Percentiles rank a stretch among this genome's conserved stretches.
Conservation (phyloP, 2,888 invertebrate genomes). For the Drosophila setosimentum region DNA sequence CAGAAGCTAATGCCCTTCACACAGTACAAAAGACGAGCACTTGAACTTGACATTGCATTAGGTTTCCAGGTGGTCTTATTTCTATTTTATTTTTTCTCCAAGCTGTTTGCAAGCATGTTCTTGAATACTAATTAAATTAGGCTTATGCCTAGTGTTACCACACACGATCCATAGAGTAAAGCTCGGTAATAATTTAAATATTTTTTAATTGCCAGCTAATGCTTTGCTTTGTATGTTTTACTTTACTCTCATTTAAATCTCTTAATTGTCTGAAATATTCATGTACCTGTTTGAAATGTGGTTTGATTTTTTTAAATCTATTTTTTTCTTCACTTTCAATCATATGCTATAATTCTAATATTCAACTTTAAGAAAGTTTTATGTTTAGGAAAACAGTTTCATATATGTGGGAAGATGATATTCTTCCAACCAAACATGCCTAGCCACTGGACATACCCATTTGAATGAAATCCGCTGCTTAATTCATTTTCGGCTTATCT, state of each 20-base stretch:
- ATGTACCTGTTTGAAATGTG: background rate
- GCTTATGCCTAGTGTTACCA: background rate
- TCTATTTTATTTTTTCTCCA: background rate
- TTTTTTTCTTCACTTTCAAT: background rate
- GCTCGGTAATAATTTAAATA: background rate
- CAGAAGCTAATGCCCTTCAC: conserved; percentile 48
- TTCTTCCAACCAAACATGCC: background rate
- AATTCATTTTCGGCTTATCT: conserved; percentile 30
- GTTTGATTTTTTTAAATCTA: background rate
- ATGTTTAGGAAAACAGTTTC: background rate
- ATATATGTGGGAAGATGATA: background rate
- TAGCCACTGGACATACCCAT: background rate
- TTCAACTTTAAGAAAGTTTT: background rate
- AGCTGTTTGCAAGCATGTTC: background rate
- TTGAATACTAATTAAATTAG: background rate
- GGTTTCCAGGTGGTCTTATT: conserved; percentile 59
- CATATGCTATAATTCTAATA: background rate
- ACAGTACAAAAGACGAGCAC: conserved; percentile 37
- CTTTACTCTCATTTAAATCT: background rate
- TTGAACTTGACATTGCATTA: conserved; percentile 62
- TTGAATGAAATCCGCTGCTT: conserved; percentile 5
- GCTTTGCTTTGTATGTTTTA: background rate
- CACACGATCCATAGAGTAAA: background rate
- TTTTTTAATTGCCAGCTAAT: background rate
- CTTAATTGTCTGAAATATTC: background rate